phyloP scores from a whole-genome alignment of 2,888 invertebrate genomes.

The Sturmia bella region DNA sequence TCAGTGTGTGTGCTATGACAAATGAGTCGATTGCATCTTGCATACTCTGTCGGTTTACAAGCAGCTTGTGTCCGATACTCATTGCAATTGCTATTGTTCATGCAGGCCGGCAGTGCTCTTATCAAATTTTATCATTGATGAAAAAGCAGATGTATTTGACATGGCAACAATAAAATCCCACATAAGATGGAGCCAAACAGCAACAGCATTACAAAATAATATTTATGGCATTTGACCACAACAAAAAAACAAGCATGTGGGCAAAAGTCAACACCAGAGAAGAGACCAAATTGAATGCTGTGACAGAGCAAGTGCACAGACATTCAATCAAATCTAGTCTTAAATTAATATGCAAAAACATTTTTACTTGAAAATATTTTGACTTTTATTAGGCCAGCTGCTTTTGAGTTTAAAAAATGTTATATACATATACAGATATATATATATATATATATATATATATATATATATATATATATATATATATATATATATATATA shows the following conservation, averaged over 20 bases:
- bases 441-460: too few relatives aligned
- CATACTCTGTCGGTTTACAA: conserved; percentile 36
- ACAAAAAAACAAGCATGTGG: conserved; percentile 30
- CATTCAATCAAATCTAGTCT: too few relatives aligned
- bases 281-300: neutral
- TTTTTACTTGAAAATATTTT: too few relatives aligned
- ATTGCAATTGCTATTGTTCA: conserved; percentile 23
- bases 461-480: too few relatives aligned
- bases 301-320: neutral
- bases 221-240: conserved; percentile 24
- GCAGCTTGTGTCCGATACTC: conserved; percentile 24
- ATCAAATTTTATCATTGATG: conserved; percentile 48
- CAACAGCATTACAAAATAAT: neutral
- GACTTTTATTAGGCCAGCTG: too few relatives aligned
- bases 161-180: conserved; percentile 37
- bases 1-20: conserved; percentile 71
- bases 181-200: conserved; percentile 10
- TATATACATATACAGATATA: too few relatives aligned
- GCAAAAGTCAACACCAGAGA: conserved; percentile 17
- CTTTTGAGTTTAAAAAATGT: too few relatives aligned
- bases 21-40: conserved; percentile 62
- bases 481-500: too few relatives aligned
- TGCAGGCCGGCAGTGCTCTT: conserved; percentile 22
- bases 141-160: conserved; percentile 54
- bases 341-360: too few relatives aligned